Base-by-base conservation (phyloP, 2,113 vertebrate species). In the Sapajus apella region DNA sequence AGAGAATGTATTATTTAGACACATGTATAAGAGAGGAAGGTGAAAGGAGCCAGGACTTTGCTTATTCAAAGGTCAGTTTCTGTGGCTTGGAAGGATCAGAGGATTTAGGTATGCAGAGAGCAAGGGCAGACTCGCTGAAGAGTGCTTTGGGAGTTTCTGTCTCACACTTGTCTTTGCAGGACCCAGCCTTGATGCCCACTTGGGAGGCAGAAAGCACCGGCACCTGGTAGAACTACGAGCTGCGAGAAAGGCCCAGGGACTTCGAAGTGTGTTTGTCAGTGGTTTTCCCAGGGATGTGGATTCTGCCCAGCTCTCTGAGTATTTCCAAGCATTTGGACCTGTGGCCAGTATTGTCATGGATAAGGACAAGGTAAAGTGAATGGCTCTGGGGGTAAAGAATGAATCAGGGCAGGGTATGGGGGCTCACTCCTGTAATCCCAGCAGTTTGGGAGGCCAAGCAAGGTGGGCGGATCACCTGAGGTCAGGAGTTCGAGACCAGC, bases 231-330 rank as follows among this genome's bases (percentile, higher is more conserved):
- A 96, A 0, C 98, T 99, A 4, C 98, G 99, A 0, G 94, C 97
- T 0, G 98, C 98, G 45, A 98, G 99, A 23, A 99, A 99, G 91
- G 96, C 94, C 25, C 99, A 99, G 97, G 99, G 99, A 93, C 98
- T 98, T 80, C 99, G 98, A 90, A 99, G 99, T 32, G 98, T 99
- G 92, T 99, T 99, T 68, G 99, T 99, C 84, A 99, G 99, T 11
- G 99, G 99, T 55, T 99, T 99, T 97, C 98, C 98, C 25, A 98
- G 98, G 1, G 98, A 98, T 55, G 98, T 98, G 1, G 98, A 99
- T 58, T 98, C 98, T n/a, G 66, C 97, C 1, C 98, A 99, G 80
- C 89, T 99, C 3, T 91, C 95, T 0, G 98, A 99, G 21, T 99
- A 99, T 96, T 99, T 99, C 91, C 94, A 99, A 89, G 94, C 98